phyloP scores from a whole-genome alignment of 2,113 vertebrate genomes.

The Megaceryle maxima region DNA sequence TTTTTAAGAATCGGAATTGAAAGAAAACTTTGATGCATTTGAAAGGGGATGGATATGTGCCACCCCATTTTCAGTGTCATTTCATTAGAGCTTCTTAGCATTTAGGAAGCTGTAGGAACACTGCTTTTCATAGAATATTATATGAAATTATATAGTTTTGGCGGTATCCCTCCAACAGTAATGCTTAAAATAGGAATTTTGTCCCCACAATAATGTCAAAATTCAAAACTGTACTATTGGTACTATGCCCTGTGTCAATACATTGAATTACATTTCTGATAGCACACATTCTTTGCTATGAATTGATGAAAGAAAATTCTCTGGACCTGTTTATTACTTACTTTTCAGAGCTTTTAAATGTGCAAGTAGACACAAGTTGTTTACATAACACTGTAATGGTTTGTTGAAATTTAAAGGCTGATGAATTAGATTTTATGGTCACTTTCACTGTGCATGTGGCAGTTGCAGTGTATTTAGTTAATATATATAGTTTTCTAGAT shows the following conservation, averaged over 20 bases:
- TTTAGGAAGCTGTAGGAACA: background rate
- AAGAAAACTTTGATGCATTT: background rate
- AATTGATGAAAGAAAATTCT: background rate
- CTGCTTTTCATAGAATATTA: background rate
- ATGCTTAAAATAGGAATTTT: background rate
- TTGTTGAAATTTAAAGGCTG: background rate
- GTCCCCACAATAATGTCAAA: background rate
- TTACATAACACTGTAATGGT: background rate
- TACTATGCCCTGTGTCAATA: background rate
- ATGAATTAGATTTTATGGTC: background rate
- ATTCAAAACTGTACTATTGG: background rate
- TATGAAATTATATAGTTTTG: background rate
- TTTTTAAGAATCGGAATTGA: background rate
- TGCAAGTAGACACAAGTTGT: accelerated
- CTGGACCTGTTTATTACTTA: background rate
- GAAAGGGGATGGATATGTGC: background rate
- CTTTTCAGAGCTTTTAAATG: background rate
- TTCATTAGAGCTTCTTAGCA: background rate
- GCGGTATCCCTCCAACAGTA: background rate
- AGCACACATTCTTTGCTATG: background rate
- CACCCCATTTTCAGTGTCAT: background rate
- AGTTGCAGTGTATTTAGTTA: background rate
- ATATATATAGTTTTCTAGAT: background rate
- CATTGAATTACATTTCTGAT: background rate
- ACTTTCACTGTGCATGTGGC: background rate